Base-by-base conservation (phyloP, 2,888 invertebrate species). In the Pseudolycoriella hygida region DNA sequence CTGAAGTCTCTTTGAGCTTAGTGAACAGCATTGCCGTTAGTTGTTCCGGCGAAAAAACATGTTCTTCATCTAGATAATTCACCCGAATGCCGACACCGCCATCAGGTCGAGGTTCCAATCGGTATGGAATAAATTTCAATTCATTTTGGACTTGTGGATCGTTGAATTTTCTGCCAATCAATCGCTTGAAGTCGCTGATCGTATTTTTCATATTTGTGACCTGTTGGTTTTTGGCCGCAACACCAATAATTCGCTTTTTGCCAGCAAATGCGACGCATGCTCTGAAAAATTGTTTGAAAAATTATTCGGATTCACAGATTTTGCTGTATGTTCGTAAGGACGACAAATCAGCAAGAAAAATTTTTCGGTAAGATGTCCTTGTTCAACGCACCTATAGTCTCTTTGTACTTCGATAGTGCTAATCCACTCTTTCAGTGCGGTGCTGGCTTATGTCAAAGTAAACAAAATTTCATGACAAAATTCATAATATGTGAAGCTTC, bases 131-230 rank as follows among this genome's bases (percentile, higher is more conserved):
- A 61, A 75, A 73, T 56, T 76, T 73, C 38, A 86, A 62, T 65
- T 96, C 94, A 57, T 76, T 74, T 61, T 92, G 86, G 37, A 89
- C 85, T 59, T 80, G 74, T 15, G 87, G 87, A 68, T 98, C 96
- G 54, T 78, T 75, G 64, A 74, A 93, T 61, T 83, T 83, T 57
- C 94, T 75, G 46, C 97, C 98, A 57, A 99, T 67, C 44, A 97
- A 70, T 57, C 89, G 76, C 67, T 96, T 98, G 66, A 97, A 89
- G 49, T 87, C 85, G 67, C 80, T 81, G 47, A 97, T 77, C 50
- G 98, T 98, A 64, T 96, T 97, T 66, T 89, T 90, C 77, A 94
- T 81, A 63, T 99, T 98, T 56, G 94, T 93, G 45, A 93, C 84
- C 70, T 86, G 82, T 66, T 96, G 93, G 61, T 93, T 94, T 64